Evolutionary conservation across 2,113 vertebrate genomes (phyloP).

Genomic region (Acinonyx jubatus): DNA sequence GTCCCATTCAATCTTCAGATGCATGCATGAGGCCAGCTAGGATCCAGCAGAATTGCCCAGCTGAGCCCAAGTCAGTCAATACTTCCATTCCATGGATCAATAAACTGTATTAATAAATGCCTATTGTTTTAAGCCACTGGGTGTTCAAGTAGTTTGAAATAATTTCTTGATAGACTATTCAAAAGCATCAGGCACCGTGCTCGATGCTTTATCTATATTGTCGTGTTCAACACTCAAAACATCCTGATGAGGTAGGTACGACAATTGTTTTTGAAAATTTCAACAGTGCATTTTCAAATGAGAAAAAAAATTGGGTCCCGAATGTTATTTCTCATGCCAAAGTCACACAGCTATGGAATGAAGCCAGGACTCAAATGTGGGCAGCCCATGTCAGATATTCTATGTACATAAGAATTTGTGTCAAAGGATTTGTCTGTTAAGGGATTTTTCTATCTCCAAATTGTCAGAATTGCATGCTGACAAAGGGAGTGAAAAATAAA

Average conservation of each 20-base stretch:
- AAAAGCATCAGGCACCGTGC: background rate
- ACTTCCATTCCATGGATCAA: background rate
- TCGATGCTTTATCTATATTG: background rate
- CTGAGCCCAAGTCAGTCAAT: background rate
- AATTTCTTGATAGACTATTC: background rate
- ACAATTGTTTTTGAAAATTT: background rate
- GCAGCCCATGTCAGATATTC: background rate
- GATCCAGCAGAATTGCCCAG: background rate
- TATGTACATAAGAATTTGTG: background rate
- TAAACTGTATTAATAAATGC: background rate
- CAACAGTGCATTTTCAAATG: background rate
- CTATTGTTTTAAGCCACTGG: background rate
- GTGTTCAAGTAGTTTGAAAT: background rate
- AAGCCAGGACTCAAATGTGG: background rate
- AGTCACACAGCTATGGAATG: background rate
- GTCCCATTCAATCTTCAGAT: background rate
- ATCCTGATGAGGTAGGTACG: background rate
- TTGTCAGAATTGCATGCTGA: slow-evolving; percentile 60
- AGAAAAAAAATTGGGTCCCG: background rate
- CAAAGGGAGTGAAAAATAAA: slow-evolving; percentile 72
- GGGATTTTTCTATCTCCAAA: slow-evolving; percentile 63
- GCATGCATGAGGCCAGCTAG: background rate
- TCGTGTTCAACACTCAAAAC: background rate
- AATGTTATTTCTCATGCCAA: background rate
- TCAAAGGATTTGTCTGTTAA: slow-evolving; percentile 45